These are phyloP conservation scores for Teleogryllus occipitalis DNA, from an alignment of 1,140 invertebrate genomes.

Conservation along the genomic window DNA sequence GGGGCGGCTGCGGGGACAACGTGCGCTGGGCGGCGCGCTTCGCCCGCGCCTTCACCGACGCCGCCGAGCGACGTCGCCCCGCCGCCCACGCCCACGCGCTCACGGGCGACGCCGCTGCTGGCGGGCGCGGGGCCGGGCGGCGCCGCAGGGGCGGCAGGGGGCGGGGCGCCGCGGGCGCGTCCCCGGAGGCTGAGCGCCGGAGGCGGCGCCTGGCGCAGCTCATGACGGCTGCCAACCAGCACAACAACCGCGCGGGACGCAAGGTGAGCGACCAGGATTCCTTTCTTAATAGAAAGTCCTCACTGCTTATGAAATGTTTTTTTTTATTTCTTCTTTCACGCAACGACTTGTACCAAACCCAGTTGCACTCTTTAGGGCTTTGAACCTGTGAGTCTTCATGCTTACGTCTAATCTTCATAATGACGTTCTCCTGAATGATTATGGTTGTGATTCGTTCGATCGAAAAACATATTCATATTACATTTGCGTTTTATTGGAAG, in stretches of 20 bases:
- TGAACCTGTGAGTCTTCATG: too few relatives aligned
- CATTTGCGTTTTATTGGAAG: too few relatives aligned
- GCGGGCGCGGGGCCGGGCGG: constrained; percentile 6
- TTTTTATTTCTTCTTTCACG: too few relatives aligned
- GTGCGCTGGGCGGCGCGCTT: constrained; percentile 49
- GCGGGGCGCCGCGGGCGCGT: constrained; percentile 27
- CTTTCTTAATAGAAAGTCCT: too few relatives aligned
- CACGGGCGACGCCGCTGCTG: background rate
- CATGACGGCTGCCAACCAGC: constrained; percentile 61
- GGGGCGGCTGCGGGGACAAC: constrained; percentile 63
- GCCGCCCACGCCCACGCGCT: background rate
- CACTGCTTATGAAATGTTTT: too few relatives aligned
- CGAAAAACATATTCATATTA: too few relatives aligned
- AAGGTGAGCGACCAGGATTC: constrained; percentile 41
- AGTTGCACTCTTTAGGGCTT: too few relatives aligned
- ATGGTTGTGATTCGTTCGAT: too few relatives aligned
- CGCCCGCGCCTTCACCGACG: constrained; percentile 50
- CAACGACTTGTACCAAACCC: too few relatives aligned
- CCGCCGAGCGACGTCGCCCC: constrained; percentile 31
- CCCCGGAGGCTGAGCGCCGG: constrained; percentile 35
- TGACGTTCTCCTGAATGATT: too few relatives aligned
- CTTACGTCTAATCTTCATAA: too few relatives aligned
- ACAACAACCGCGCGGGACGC: constrained; percentile 91
- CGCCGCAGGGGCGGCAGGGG: background rate
- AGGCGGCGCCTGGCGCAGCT: constrained; percentile 39